Evolutionary conservation across 2,113 vertebrate genomes (phyloP).

Genomic region (Lichenostomus cassidix): DNA sequence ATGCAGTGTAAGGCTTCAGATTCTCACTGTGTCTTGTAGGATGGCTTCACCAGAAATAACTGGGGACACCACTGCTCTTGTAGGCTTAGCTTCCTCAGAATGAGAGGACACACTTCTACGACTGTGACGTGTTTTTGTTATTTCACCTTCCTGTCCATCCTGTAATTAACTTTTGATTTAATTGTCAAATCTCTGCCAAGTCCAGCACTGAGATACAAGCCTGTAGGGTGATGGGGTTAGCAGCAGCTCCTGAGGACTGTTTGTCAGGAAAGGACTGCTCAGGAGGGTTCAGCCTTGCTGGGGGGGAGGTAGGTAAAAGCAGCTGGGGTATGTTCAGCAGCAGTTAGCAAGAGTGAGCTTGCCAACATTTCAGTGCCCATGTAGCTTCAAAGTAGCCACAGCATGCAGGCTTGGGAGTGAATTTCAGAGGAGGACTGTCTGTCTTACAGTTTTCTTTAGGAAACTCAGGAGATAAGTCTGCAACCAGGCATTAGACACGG

Average conservation of each 20-base stretch:
- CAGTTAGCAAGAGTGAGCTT: background rate
- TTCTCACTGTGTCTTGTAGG: accelerated
- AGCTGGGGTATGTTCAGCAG: background rate
- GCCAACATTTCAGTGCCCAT: background rate
- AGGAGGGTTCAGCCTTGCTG: background rate
- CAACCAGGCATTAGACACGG: background rate
- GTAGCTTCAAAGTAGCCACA: background rate
- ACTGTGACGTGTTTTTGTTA: accelerated
- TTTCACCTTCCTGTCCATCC: background rate
- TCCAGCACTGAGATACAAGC: background rate
- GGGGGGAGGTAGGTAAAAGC: background rate
- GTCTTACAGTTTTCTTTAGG: background rate
- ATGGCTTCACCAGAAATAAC: background rate
- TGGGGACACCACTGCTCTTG: background rate
- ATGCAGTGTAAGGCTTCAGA: background rate
- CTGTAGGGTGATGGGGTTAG: accelerated
- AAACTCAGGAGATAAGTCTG: background rate
- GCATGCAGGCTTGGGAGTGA: background rate
- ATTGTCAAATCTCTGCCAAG: background rate
- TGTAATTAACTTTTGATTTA: background rate
- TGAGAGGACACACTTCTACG: background rate
- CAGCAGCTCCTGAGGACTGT: background rate
- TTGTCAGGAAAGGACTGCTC: background rate
- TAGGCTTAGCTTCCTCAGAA: background rate
- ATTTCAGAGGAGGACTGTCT: background rate